Base-by-base conservation (phyloP, 2,797 vertebrate genomes). In the Fistularia commersonii region DNA sequence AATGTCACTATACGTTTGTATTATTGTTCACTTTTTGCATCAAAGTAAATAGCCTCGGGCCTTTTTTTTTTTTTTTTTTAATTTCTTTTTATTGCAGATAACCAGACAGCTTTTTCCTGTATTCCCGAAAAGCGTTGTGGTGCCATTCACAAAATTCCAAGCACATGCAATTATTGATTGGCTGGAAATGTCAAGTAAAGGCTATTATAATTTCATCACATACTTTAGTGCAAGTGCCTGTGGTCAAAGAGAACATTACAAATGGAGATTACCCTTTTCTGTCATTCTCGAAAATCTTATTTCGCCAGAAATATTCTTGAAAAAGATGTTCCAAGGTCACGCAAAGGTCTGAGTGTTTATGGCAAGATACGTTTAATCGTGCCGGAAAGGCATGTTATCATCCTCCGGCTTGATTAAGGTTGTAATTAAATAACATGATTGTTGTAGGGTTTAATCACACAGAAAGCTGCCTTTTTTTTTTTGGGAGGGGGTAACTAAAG, bases 151-250 rank as follows among this genome's bases (percentile, higher is more conserved):
- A 53, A 60, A 77, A 78, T 64, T 69, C 54, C 32, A 60, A 57
- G 49, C 69, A 64, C 60, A 54, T 69, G 52, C 61, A 64, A 58
- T 74, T 74, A 82, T 83, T 61, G 83, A 87, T 79, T 74, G 32
- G 9, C 13, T 51, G 66, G 42, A 84, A 87, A 86, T 83, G 82
- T 80, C 80, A 86, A 67, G 68, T 70, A 76, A 72, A 62, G 48
- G 50, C 66, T 80, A 11, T 61, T 75, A 52, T 49, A 45, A 58
- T 69, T 59, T 5, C 34, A 74, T 41, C 23, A 7, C 41, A 52
- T 60, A 53, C 48, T 62, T 57, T 4, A 33, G 53, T 6, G 57
- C 48, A 66, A 64, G 32, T 54, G 56, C 49, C 61, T 14, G 2
- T 41, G 60, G 56, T 43, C 23, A 52, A 36, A 35, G 23, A 46